Percentiles rank a stretch among this genome's conserved stretches.
phyloP scores from a whole-genome alignment of 2,113 vertebrate species.

The Etheostoma cragini region DNA sequence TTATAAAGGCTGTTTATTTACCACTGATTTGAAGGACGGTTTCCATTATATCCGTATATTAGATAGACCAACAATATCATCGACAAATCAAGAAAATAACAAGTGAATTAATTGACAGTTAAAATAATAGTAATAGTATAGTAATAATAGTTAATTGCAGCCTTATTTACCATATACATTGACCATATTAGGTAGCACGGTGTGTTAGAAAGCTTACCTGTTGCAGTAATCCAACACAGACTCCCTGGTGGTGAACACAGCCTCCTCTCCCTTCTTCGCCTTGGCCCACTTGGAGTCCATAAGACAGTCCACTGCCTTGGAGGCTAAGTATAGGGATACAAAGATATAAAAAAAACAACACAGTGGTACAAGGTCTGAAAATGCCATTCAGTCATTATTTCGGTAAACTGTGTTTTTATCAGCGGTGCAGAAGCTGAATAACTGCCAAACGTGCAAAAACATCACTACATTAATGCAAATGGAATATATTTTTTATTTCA shows the following conservation, averaged over 20 bases:
- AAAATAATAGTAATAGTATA: neutral
- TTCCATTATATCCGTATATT: no score
- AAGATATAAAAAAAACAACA: neutral
- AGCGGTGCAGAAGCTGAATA: neutral
- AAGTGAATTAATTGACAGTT: neutral
- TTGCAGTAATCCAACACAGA: conserved; percentile 98
- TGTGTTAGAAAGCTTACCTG: conserved; percentile 82
- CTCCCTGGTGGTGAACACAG: conserved; percentile 95
- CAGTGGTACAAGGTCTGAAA: neutral
- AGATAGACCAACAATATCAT: no score
- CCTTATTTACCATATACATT: neutral
- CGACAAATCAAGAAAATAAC: neutral
- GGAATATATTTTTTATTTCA: neutral
- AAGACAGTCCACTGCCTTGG: conserved; percentile 97
- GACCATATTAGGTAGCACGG: neutral
- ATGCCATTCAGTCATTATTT: neutral
- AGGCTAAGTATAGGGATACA: conserved; percentile 83
- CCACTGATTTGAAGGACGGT: no score
- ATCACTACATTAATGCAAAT: neutral
- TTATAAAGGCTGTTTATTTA: neutral
- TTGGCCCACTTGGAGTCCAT: conserved; percentile 99
- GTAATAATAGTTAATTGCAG: neutral
- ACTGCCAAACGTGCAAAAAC: no score
- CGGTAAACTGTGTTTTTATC: neutral
- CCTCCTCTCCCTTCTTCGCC: conserved; percentile 96